Evolutionary conservation across 2,113 vertebrate genomes (phyloP).

Genomic region (Garra rufa): DNA sequence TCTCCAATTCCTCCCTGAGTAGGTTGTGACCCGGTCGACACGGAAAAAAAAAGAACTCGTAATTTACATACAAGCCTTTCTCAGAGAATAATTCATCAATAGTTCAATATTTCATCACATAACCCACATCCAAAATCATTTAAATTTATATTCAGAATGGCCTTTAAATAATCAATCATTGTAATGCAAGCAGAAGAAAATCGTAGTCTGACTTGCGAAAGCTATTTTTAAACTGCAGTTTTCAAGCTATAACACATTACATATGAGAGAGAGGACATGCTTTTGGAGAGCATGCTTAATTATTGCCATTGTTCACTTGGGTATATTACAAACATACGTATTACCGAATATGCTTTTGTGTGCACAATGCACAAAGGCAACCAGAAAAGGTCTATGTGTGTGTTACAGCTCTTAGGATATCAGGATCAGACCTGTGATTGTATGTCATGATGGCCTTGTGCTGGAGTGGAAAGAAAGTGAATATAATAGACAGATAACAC

Average conservation of each 20-base stretch:
- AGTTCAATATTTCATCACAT: not conserved
- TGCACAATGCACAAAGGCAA: not conserved
- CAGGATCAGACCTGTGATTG: not conserved
- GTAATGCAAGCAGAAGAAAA: not conserved
- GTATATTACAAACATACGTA: not conserved
- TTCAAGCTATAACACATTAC: too few species aligned
- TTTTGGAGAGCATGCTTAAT: too few species aligned
- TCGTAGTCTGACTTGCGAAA: not conserved
- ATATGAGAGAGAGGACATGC: too few species aligned
- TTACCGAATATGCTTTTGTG: too few species aligned
- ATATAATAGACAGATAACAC: slow-evolving; percentile 11
- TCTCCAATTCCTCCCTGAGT: not conserved
- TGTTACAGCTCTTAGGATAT: not conserved
- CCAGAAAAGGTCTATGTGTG: not conserved
- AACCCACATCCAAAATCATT: not conserved
- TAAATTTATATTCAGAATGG: not conserved
- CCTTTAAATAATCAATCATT: not conserved
- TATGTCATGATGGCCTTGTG: slow-evolving; percentile 8
- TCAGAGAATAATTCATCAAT: not conserved
- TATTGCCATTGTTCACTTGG: too few species aligned
- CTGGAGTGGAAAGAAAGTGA: not conserved
- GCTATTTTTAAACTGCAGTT: too few species aligned
- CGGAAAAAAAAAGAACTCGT: not conserved
- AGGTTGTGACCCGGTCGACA: not conserved
- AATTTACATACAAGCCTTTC: not conserved